phyloP scores from a whole-genome alignment of 2,797 vertebrate species.

The Pygocentrus nattereri region DNA sequence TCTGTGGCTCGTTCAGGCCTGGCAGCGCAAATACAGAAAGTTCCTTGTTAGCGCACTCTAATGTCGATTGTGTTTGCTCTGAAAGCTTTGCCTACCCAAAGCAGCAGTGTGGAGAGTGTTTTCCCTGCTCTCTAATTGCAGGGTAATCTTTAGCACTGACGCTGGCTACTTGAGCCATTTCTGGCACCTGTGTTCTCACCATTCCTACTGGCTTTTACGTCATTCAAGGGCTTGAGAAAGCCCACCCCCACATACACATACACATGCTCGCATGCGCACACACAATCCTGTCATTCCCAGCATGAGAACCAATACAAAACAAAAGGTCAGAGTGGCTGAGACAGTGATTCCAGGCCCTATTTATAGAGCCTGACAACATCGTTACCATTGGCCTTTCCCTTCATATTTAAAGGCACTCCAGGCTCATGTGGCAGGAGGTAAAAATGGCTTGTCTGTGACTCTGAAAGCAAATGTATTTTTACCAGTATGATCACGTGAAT shows the following conservation, averaged over 20 bases:
- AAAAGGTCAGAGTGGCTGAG: constrained; percentile 49
- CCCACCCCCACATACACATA: neutral
- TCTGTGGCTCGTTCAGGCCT: neutral
- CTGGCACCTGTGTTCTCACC: constrained; percentile 62
- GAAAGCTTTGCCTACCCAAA: constrained; percentile 9
- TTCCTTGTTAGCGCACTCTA: constrained; percentile 19
- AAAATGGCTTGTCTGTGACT: constrained; percentile 29
- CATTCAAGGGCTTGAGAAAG: constrained; percentile 45
- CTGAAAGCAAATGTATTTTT: constrained; percentile 21
- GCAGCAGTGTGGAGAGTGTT: neutral
- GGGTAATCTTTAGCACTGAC: constrained; percentile 68
- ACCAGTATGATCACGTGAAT: neutral
- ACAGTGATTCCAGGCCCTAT: constrained; percentile 47
- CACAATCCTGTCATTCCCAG: constrained; percentile 30
- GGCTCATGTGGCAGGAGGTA: constrained; percentile 21
- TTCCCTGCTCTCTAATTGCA: constrained; percentile 63
- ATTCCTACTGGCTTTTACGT: constrained; percentile 45
- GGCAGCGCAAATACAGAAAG: constrained; percentile 25
- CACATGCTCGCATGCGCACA: neutral
- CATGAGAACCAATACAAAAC: constrained; percentile 52
- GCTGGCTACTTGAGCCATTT: constrained; percentile 47
- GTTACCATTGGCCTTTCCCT: constrained; percentile 22
- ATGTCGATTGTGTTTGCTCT: constrained; percentile 13
- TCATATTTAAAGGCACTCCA: constrained; percentile 28
- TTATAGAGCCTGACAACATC: constrained; percentile 49